Evolutionary conservation across 2,113 vertebrate genomes (phyloP).

Genomic region (Rousettus leschenaultii): DNA sequence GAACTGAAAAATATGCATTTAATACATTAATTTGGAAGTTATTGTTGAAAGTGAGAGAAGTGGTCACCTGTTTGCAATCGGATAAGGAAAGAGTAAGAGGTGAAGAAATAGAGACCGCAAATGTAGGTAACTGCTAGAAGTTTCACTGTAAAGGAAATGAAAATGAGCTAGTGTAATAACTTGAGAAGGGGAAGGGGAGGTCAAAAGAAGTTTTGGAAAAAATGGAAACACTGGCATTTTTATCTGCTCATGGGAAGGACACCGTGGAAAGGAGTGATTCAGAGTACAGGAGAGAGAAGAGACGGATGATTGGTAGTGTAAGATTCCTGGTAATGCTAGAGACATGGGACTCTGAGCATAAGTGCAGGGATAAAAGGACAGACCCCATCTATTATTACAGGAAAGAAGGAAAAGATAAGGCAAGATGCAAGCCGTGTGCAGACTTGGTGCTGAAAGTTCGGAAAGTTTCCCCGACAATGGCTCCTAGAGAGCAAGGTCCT

Average conservation of each 20-base stretch:
- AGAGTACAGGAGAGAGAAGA: neutral
- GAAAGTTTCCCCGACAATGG: neutral
- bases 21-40: neutral
- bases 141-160: neutral
- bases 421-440: neutral
- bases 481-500: neutral
- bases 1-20: neutral
- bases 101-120: neutral
- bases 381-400: neutral
- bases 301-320: neutral
- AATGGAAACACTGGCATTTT: neutral
- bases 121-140: neutral
- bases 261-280: neutral
- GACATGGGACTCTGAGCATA: neutral
- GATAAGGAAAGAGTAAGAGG: neutral
- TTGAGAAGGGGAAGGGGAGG: neutral
- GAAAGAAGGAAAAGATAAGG: neutral
- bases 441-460: neutral
- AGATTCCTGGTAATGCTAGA: neutral
- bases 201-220: neutral
- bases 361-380: neutral
- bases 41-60: neutral
- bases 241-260: neutral
- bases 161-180: neutral
- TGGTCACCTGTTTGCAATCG: neutral